Evolutionary conservation across 2,797 vertebrate species (phyloP).

Genomic region (Salmo trutta): DNA sequence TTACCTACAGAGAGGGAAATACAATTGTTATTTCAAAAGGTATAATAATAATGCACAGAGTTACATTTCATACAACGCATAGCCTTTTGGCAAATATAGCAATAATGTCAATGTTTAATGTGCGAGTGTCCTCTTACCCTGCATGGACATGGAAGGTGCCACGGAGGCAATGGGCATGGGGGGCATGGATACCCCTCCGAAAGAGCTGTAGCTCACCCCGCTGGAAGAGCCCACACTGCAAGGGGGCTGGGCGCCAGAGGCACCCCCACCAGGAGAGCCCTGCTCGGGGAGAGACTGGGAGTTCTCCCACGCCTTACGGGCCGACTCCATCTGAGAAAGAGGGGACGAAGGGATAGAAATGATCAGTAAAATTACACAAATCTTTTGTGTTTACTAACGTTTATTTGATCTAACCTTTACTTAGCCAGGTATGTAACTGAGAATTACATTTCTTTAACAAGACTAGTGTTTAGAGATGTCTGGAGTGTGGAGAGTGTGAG

Average conservation of each 20-base stretch:
- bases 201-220: constrained; percentile 95
- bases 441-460: background rate
- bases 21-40: too few relatives aligned
- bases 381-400: background rate
- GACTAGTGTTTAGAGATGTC: background rate
- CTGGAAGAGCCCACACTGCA: constrained; percentile 91
- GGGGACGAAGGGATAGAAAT: background rate
- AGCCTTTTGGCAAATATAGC: background rate
- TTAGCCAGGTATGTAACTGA: background rate
- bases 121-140: constrained; percentile 76
- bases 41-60: too few relatives aligned
- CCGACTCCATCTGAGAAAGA: constrained; percentile 91
- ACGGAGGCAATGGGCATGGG: constrained; percentile 98
- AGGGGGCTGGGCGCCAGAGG: constrained; percentile 85
- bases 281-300: constrained; percentile 96
- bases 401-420: background rate
- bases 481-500: background rate
- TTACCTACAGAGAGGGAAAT: constrained; percentile 76
- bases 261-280: constrained; percentile 84
- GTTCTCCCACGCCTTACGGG: constrained; percentile 98
- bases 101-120: background rate
- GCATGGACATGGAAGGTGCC: constrained; percentile 95
- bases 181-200: constrained; percentile 95
- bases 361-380: background rate
- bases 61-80: background rate